phyloP scores from a whole-genome alignment of 1,140 invertebrate species.

The Sinella curviseta region DNA sequence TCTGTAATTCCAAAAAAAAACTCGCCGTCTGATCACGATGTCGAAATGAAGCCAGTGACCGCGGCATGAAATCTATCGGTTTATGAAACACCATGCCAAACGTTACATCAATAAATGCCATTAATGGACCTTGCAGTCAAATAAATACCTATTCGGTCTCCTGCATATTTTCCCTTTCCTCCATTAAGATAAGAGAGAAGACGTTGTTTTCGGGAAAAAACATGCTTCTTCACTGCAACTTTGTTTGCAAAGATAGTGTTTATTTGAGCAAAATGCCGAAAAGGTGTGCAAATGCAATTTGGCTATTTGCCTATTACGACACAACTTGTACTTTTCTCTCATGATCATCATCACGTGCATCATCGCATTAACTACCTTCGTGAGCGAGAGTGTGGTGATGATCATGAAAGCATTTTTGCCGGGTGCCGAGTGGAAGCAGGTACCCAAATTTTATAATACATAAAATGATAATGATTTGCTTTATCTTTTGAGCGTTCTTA shows the following conservation, averaged over 20 bases:
- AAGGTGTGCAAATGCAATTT: conserved; percentile 8
- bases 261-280: background rate
- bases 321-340: background rate
- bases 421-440: too few species aligned
- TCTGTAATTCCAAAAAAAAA: too few species aligned
- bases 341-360: background rate
- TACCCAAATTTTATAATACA: too few species aligned
- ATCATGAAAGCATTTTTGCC: background rate
- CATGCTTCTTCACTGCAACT: background rate
- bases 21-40: too few species aligned
- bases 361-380: background rate
- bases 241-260: background rate
- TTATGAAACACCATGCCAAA: background rate
- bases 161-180: background rate
- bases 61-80: background rate
- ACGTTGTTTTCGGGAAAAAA: background rate
- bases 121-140: background rate
- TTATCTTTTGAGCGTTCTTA: too few species aligned
- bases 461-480: too few species aligned
- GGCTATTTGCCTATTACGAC: background rate
- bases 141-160: background rate
- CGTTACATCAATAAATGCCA: background rate
- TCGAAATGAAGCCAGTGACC: background rate
- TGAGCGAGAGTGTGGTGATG: background rate
- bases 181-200: background rate